These are phyloP conservation scores for Molothrus ater DNA, from an alignment of 2,797 vertebrate species.

Conservation along the genomic window DNA sequence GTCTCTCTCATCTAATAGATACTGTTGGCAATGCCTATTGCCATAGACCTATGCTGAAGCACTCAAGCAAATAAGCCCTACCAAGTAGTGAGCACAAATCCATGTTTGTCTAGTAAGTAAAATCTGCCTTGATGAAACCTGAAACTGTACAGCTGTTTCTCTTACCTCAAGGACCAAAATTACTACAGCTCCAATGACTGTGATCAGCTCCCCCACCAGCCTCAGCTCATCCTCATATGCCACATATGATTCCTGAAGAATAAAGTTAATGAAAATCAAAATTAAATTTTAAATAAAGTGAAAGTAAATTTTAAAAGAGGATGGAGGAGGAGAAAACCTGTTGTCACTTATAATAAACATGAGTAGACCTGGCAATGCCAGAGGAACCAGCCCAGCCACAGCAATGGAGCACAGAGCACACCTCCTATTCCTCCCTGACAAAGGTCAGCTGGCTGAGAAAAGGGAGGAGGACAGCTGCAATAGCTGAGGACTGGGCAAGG, in stretches of 20 bases:
- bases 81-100: neutral
- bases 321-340: neutral
- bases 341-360: neutral
- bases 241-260: conserved; percentile 88
- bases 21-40: neutral
- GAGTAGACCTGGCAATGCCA: neutral
- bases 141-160: neutral
- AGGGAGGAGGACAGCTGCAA: neutral
- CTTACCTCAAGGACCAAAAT: conserved; percentile 92
- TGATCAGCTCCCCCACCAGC: conserved; percentile 90
- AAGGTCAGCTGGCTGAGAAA: neutral
- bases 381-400: neutral
- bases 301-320: neutral
- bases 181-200: conserved; percentile 85
- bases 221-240: conserved; percentile 83
- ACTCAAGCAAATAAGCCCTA: neutral
- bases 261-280: neutral
- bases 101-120: neutral
- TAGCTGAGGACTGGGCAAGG: neutral
- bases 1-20: neutral
- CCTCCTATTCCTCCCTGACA: neutral
- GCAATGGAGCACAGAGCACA: neutral
- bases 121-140: neutral
- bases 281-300: neutral
- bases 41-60: neutral